Evolutionary conservation across 1,140 invertebrate species (phyloP), one percentile per base, ranked within the genome.

Genomic region (Dendroctonus valens): DNA sequence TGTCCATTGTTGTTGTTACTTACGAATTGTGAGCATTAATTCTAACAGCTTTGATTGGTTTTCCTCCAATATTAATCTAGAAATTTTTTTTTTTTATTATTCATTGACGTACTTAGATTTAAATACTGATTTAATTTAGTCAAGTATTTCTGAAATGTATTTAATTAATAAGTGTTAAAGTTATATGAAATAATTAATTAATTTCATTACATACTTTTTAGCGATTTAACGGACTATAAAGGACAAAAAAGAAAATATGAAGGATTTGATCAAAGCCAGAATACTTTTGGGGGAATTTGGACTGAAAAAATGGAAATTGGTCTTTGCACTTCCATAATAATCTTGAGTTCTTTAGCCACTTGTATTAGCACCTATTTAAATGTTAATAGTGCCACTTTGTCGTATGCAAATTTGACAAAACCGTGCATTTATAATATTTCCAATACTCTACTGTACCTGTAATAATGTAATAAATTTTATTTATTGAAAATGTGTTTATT

Each of bases 351-450:
- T n/a, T 5, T 77, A 0, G 82, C 85, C 3, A 88, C 86, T 0
- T 42, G 82, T 5, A 78, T 83, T 0, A 83, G 86, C 0, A 87
- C 85, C 9, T 88, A 85, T 70, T 82, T 85, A 0, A 88, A 85
- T 76, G 78, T 87, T 68, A 77, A 76, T 52, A 84, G 85, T 73
- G 83, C 84, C 42, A 75, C 71, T 41, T 86, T 81, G 42, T 84
- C 85, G 5, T 71, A 71, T 64, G 41, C 6, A 0, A 80, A 80
- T 52, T 87, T 87, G 69, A 82, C 82, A 5, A 83, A 85, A 14
- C 86, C 87, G 15, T 89, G 87, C 77, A 82, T 88, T 41, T 70
- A 84, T 3, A 89, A 88, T 67, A 78, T 82, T 5, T 72, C 73
- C 11, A 38, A 42, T 14, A 55, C 66, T 4, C 67, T 74, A 41